phyloP scores from a whole-genome alignment of 1,140 invertebrate genomes.

The Aphelenchoides avenae region DNA sequence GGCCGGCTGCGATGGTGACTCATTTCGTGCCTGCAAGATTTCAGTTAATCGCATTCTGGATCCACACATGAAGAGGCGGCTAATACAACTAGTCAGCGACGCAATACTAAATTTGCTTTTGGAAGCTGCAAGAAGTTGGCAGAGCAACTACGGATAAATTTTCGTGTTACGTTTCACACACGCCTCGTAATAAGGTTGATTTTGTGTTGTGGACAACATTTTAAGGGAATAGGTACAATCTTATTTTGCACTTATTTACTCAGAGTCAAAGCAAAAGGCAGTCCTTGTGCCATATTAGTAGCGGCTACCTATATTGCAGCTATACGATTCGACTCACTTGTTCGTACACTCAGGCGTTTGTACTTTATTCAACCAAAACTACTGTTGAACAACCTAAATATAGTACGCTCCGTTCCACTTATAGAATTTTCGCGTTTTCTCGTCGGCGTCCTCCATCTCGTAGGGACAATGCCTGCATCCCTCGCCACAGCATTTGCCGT shows the following conservation, averaged over 20 bases:
- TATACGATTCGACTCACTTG: conserved; percentile 20
- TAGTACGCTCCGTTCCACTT: conserved; percentile 39
- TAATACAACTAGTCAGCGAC: not conserved
- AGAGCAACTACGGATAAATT: conserved; percentile 29
- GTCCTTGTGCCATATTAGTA: conserved; percentile 22
- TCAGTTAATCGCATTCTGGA: not conserved
- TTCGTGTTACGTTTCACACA: conserved; percentile 29
- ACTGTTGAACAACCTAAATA: conserved; percentile 34
- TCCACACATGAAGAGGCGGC: not conserved
- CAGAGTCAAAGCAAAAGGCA: too few relatives aligned
- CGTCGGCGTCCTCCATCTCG: conserved; percentile 41
- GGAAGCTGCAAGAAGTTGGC: conserved; percentile 16
- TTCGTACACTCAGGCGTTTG: conserved; percentile 17
- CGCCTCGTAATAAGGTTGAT: conserved; percentile 48
- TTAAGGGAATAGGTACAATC: conserved; percentile 19
- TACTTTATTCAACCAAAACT: conserved; percentile 10
- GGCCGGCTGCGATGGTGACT: conserved; percentile 48
- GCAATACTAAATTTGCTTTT: conserved; percentile 11
- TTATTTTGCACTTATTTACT: conserved; percentile 8
- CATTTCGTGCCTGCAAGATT: conserved; percentile 51
- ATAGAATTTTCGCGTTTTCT: conserved; percentile 27
- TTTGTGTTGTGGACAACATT: conserved; percentile 41
- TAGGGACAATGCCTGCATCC: conserved; percentile 58
- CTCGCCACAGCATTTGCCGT: conserved; percentile 53
- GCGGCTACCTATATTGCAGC: conserved; percentile 10